Conservation (phyloP, 2,888 invertebrate genomes). For the Drosophila pseudotakahashii region DNA sequence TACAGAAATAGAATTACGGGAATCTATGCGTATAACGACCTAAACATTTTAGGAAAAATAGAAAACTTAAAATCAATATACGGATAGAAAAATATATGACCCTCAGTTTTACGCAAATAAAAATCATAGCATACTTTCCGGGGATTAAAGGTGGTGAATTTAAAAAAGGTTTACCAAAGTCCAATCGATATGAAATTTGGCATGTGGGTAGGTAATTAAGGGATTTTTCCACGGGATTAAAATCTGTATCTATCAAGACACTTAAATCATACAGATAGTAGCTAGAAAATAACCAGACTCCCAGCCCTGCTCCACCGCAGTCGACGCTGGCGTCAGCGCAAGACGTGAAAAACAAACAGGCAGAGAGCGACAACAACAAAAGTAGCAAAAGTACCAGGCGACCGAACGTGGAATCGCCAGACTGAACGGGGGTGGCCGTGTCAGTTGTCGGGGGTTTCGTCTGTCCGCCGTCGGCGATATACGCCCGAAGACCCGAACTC, state of each 20-base stretch:
- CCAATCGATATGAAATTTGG: not conserved
- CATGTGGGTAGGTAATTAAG: not conserved
- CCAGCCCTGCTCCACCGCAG: slow-evolving; percentile 23
- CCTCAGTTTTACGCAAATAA: too few relatives aligned
- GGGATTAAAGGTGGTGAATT: not conserved
- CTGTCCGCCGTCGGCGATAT: slow-evolving; percentile 35
- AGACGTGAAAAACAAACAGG: slow-evolving; percentile 73
- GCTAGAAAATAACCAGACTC: slow-evolving; percentile 1
- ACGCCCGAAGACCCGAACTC: slow-evolving; percentile 44
- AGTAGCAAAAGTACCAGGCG: slow-evolving; percentile 38
- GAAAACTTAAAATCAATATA: too few relatives aligned
- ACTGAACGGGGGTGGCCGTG: slow-evolving; percentile 14
- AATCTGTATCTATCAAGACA: not conserved
- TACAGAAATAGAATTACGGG: too few relatives aligned
- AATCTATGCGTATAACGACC: too few relatives aligned
- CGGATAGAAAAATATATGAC: too few relatives aligned
- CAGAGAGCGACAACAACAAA: slow-evolving; percentile 40
- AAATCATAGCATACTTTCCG: not conserved
- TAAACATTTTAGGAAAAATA: too few relatives aligned
- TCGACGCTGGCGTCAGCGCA: slow-evolving; percentile 41
- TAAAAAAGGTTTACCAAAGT: not conserved
- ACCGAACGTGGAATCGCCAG: slow-evolving; percentile 6
- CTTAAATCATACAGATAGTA: not conserved
- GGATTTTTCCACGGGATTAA: not conserved
- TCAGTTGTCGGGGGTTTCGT: slow-evolving; percentile 18